A percentile compares a stretch with the other conserved stretches of the same genome.
These are phyloP conservation scores for Myiotriccus ornatus DNA, from an alignment of 2,797 vertebrate genomes.

Conservation along the genomic window DNA sequence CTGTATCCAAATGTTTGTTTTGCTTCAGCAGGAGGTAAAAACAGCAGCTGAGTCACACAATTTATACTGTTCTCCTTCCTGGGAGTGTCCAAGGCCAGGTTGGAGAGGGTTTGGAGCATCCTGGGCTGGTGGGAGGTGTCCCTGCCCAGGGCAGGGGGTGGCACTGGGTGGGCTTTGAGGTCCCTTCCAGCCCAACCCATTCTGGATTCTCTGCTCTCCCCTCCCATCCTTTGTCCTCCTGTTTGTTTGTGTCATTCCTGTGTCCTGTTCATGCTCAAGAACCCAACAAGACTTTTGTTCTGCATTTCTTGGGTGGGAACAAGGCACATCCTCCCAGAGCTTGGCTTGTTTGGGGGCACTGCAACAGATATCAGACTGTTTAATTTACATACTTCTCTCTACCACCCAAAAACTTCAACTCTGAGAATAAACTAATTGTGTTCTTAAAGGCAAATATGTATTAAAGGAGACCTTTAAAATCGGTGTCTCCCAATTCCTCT, in stretches of 20 bases:
- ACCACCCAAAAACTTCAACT: background rate
- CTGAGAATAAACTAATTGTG: background rate
- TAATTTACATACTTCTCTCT: background rate
- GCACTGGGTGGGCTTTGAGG: rapidly evolving
- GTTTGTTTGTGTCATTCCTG: background rate
- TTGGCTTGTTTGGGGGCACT: background rate
- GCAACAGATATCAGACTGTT: background rate
- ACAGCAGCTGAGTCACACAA: background rate
- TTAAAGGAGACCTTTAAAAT: background rate
- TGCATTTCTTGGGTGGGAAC: background rate
- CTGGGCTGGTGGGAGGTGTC: rapidly evolving
- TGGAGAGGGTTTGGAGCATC: rapidly evolving
- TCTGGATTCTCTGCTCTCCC: background rate
- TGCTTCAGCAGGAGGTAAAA: constrained; percentile 3
- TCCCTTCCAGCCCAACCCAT: background rate
- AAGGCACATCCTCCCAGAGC: background rate
- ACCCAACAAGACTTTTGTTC: background rate
- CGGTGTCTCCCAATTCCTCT: background rate
- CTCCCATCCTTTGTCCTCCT: background rate
- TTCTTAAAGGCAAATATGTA: background rate
- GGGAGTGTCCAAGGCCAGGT: background rate
- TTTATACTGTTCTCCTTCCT: background rate
- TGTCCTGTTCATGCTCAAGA: background rate
- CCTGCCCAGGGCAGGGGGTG: background rate
- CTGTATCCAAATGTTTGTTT: constrained; percentile 52